These are phyloP conservation scores for Ceramica pisi DNA, from an alignment of 2,888 invertebrate species.

Conservation along the genomic window DNA sequence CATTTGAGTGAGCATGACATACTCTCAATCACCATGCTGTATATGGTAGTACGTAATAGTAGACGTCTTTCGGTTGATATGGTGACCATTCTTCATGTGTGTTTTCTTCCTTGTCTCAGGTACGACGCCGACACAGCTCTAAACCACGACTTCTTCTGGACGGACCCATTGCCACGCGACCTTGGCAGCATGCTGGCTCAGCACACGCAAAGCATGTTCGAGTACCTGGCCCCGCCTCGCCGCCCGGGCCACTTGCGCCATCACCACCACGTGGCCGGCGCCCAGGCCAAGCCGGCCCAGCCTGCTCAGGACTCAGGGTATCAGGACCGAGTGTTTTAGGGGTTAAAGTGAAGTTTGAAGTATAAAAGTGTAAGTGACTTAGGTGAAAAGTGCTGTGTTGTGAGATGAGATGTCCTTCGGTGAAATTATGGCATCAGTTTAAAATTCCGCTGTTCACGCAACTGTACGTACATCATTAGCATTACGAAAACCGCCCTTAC, in stretches of 20 bases:
- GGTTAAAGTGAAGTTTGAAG: conserved; percentile 14
- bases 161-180: conserved; percentile 98
- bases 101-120: conserved; percentile 63
- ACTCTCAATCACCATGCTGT: too few species aligned
- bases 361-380: conserved; percentile 16
- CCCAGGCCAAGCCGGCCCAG: conserved; percentile 82
- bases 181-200: conserved; percentile 97
- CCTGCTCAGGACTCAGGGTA: conserved; percentile 95
- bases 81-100: too few species aligned
- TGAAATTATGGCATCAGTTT: background rate
- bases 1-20: too few species aligned
- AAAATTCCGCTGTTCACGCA: too few species aligned
- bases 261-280: conserved; percentile 91
- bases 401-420: background rate
- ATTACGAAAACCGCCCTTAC: too few species aligned
- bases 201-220: conserved; percentile 98
- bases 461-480: too few species aligned
- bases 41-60: too few species aligned
- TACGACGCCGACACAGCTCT: conserved; percentile 97
- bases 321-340: conserved; percentile 95
- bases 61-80: too few species aligned
- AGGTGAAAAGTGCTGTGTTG: conserved; percentile 1
- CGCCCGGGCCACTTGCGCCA: conserved; percentile 93
- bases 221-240: conserved; percentile 94
- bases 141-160: conserved; percentile 99